These are phyloP conservation scores for Pituophis catenifer DNA, from an alignment of 2,113 vertebrate species.

Conservation along the genomic window DNA sequence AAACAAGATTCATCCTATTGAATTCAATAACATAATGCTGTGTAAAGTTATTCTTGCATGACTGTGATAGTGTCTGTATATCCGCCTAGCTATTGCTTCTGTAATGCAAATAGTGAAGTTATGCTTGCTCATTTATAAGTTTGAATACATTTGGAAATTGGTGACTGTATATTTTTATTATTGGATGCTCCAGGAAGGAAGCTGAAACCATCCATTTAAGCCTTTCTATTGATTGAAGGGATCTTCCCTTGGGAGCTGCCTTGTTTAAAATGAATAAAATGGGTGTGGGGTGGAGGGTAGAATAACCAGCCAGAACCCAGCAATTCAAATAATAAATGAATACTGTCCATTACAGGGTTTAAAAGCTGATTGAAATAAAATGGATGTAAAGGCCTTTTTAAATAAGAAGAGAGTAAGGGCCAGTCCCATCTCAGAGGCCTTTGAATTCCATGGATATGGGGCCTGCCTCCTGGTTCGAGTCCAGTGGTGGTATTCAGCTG, in stretches of 20 bases:
- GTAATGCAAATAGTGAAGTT: neutral
- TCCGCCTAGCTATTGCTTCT: neutral
- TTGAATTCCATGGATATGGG: neutral
- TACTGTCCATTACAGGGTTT: neutral
- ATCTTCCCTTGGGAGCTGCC: neutral
- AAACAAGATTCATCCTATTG: neutral
- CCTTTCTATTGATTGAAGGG: neutral
- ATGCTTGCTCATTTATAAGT: neutral
- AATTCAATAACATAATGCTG: neutral
- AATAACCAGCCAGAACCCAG: neutral
- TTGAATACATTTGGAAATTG: neutral
- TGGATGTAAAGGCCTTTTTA: neutral
- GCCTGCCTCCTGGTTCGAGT: neutral
- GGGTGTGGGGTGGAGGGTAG: neutral
- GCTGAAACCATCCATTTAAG: neutral
- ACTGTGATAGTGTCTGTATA: neutral
- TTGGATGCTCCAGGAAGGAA: neutral
- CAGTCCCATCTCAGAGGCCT: neutral
- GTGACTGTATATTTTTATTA: neutral
- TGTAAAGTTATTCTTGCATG: neutral
- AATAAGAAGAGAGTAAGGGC: neutral
- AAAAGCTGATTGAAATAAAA: neutral
- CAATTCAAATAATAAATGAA: neutral
- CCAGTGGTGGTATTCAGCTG: no score
- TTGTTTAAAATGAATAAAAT: neutral